Percentiles rank a stretch among this genome's conserved stretches.
phyloP scores from a whole-genome alignment of 2,113 vertebrate species.

The Poicephalus gulielmi region DNA sequence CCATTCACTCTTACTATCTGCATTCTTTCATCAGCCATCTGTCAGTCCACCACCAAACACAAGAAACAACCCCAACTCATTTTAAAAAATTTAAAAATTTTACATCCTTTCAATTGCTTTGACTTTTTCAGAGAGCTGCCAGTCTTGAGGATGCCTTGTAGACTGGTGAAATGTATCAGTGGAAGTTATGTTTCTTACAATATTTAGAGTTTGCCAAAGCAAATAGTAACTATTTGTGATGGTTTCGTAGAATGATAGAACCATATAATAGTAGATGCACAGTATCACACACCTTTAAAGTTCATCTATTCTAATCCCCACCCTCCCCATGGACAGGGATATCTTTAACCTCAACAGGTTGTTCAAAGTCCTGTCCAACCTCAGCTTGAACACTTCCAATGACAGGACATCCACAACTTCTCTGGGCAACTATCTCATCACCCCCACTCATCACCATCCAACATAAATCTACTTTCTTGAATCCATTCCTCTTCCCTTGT shows the following conservation, averaged over 20 bases:
- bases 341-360: background rate
- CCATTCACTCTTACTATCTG: background rate
- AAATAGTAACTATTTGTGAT: background rate
- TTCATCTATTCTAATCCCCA: background rate
- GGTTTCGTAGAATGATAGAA: background rate
- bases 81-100: conserved; percentile 44
- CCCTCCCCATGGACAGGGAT: background rate
- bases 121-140: conserved; percentile 28
- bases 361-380: background rate
- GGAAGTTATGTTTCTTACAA: background rate
- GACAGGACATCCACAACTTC: background rate
- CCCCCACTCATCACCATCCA: too few relatives aligned
- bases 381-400: background rate
- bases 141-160: conserved; percentile 16
- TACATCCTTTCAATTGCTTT: background rate
- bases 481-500: background rate
- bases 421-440: background rate
- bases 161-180: background rate
- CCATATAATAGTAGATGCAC: background rate
- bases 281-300: background rate
- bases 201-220: background rate
- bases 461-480: background rate
- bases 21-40: conserved; percentile 43
- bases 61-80: background rate
- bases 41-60: background rate